phyloP scores from a whole-genome alignment of 2,113 vertebrate species.

The Stigmatopora argus region DNA sequence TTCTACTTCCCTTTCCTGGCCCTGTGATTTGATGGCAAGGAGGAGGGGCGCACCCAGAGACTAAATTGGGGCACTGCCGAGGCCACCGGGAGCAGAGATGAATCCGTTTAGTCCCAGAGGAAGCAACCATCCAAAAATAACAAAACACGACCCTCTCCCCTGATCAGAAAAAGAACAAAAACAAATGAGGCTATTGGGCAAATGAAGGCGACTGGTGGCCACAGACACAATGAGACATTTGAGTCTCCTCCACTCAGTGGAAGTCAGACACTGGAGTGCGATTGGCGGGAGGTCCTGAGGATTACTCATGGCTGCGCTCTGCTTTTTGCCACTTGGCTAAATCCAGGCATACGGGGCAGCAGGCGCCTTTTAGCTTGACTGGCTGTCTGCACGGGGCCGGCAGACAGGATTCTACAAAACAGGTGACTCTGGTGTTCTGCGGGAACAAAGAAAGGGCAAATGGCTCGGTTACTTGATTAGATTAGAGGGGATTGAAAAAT shows the following conservation, averaged over 20 bases:
- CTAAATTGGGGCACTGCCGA: conserved; percentile 32
- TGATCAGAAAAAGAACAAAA: neutral
- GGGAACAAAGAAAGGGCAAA: neutral
- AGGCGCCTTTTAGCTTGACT: conserved; percentile 75
- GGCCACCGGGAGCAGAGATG: conserved; percentile 36
- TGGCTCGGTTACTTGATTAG: conserved; percentile 9
- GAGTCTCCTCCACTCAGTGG: conserved; percentile 49
- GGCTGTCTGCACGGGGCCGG: conserved; percentile 69
- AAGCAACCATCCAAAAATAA: conserved; percentile 32
- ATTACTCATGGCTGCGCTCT: conserved; percentile 35
- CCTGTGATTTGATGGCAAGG: conserved; percentile 36
- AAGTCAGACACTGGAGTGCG: conserved; percentile 33
- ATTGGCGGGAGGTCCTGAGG: conserved; percentile 49
- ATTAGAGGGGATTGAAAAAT: conserved; percentile 13
- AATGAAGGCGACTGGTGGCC: conserved; percentile 36
- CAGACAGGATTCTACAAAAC: conserved; percentile 84
- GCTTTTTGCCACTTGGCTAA: conserved; percentile 20
- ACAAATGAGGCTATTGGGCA: conserved; percentile 48
- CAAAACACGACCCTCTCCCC: conserved; percentile 22
- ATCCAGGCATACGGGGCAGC: conserved; percentile 80
- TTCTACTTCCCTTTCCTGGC: conserved; percentile 70
- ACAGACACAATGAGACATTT: conserved; percentile 21
- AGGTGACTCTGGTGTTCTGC: conserved; percentile 88
- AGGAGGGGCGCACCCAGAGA: conserved; percentile 21
- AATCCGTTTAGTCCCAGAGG: conserved; percentile 44